A percentile compares a stretch with the other conserved stretches of the same genome.
Evolutionary conservation across 2,888 invertebrate species (phyloP).

Genomic region (Mactromeris polynyma): DNA sequence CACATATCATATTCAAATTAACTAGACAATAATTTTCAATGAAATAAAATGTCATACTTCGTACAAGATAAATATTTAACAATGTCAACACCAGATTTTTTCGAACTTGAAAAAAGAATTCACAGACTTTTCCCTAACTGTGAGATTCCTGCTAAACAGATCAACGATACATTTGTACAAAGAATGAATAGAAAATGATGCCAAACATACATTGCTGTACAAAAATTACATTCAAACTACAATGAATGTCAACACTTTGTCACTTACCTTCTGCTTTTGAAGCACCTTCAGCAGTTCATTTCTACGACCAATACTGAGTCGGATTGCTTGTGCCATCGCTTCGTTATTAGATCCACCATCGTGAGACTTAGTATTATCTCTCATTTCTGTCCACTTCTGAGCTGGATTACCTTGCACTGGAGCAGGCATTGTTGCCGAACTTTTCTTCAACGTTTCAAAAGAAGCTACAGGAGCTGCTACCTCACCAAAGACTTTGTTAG

Average conservation of each 20-base stretch:
- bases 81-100: no score
- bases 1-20: no score
- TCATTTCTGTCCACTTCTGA: slow-evolving; percentile 56
- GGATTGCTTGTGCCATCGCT: slow-evolving; percentile 45
- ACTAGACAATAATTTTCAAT: no score
- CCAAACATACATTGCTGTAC: no score
- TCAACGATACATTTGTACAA: no score
- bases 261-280: slow-evolving; percentile 70
- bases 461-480: slow-evolving; percentile 25
- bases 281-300: slow-evolving; percentile 59
- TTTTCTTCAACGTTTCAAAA: slow-evolving; percentile 51
- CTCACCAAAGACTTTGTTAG: not conserved
- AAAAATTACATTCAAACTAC: no score
- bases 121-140: no score
- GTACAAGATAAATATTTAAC: no score
- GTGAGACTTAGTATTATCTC: slow-evolving; percentile 35
- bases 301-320: slow-evolving; percentile 62
- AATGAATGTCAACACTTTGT: not conserved
- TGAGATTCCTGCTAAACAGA: no score
- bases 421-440: slow-evolving; percentile 45
- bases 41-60: no score
- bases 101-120: no score
- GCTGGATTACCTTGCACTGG: slow-evolving; percentile 31
- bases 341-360: slow-evolving; percentile 14
- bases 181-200: no score